Evolutionary conservation across 1,140 invertebrate species (phyloP), one percentile per base, ranked within the genome.

Genomic region (Atopsyche davidsoni): DNA sequence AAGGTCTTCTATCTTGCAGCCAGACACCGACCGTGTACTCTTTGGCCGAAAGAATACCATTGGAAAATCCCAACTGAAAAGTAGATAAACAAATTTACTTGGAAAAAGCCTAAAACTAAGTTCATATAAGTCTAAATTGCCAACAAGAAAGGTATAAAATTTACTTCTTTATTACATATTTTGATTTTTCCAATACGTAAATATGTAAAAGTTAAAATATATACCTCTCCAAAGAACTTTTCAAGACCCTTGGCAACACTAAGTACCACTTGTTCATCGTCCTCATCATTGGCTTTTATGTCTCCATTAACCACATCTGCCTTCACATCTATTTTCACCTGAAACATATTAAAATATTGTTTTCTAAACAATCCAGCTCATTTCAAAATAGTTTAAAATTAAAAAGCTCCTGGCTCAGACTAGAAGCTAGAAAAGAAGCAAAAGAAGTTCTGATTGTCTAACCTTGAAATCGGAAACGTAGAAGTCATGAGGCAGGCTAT

Each of bases 181-280:
- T n/a, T n/a, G n/a, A n/a, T n/a, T n/a, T n/a, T n/a, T n/a, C n/a
- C n/a, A n/a, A n/a, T n/a, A n/a, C n/a, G n/a, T n/a, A n/a, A n/a
- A n/a, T n/a, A n/a, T n/a, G n/a, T n/a, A n/a, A n/a, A n/a, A n/a
- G n/a, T n/a, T n/a, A n/a, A n/a, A n/a, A n/a, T n/a, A n/a, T 23
- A 17, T 38, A 46, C 45, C 13, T 46, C 45, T 18, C 34, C 45
- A 17, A 46, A 46, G 45, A 46, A 46, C 4, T 24, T 38, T 19
- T 38, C 39, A 1, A 46, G 14, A 18, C 45, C 45, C 11, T 24
- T 46, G 14, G 18, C 10, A 14, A 46, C 45, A 13, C 45, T 38
- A 16, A 46, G 11, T n/a, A 46, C 25, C n/a, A n/a, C n/a, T n/a
- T n/a, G n/a, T 7, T 46, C 45, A 2, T 22, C 45, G 17, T 46